Evolutionary conservation across 2,888 invertebrate genomes (phyloP), one percentile per base, ranked within the genome.

Genomic region (Melieria picta): DNA sequence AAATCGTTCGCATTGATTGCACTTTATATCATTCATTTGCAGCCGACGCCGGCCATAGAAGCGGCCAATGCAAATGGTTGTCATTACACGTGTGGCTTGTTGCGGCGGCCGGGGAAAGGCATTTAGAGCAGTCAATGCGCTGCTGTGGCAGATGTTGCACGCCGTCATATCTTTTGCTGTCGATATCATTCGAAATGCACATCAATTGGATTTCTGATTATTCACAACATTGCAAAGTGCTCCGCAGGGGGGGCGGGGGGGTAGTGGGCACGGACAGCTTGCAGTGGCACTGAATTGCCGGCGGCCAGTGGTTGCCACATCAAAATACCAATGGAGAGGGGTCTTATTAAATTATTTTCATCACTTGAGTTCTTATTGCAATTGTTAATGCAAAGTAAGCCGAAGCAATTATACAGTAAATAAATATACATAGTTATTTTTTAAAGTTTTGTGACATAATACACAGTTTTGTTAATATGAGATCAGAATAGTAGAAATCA

Each of bases 1-100:
- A 82, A 78, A 80, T 82, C 80, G 30, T 82, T 81, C 80, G 79
- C 83, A 83, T 81, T 82, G 83, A 84, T 84, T 83, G 82, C 84
- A 84, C 82, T 84, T 82, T 79, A 81, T 80, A 83, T 80, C 78
- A 77, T 77, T 77, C 79, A 79, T 76, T 77, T 63, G 62, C 56
- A 70, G 52, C 13, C 42, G 58, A 7, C 46, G 45, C 3, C n/a
- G 9, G 58, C 13, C 11, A 13, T 52, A 52, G 52, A 11, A 52
- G 52, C 9, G 48, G 46, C 52, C 63, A 67, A 13, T 46, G 10
- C 56, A 67, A 71, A 66, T 62, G 63, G 68, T 75, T 74, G 72
- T 72, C 72, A 76, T 76, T 76, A 75, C 75, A 75, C 74, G 60
- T 75, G 74, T 71, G 72, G 74, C 74, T 75, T 65, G 63, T 72